These are phyloP conservation scores for Dipodomys stephensi DNA, from an alignment of 2,113 vertebrate species.

Conservation along the genomic window DNA sequence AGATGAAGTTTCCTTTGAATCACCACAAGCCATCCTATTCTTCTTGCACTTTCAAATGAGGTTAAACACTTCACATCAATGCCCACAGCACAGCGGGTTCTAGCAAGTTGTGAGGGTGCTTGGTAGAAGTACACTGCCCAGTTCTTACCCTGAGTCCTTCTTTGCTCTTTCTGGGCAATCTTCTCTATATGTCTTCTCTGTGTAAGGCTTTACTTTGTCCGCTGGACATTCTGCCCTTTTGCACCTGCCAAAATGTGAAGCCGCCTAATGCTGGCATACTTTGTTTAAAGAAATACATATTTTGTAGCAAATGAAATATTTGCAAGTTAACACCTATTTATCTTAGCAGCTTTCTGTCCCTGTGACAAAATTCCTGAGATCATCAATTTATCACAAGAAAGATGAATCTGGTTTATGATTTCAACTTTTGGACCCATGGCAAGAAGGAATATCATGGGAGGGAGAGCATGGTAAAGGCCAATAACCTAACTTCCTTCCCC, in stretches of 20 bases:
- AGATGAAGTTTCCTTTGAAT: neutral
- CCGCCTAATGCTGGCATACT: neutral
- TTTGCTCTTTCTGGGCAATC: neutral
- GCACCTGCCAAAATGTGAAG: neutral
- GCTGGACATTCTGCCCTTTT: neutral
- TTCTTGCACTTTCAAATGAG: neutral
- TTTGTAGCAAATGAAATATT: slow-evolving; percentile 47
- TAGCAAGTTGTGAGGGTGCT: neutral
- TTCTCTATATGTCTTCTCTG: neutral
- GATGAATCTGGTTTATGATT: neutral
- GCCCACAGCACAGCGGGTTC: neutral
- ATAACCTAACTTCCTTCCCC: neutral
- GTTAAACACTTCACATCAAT: neutral
- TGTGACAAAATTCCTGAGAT: neutral
- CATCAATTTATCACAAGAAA: neutral
- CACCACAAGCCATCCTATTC: neutral
- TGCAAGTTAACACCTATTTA: neutral
- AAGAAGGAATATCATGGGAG: neutral
- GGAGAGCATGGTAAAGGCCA: neutral
- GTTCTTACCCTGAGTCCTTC: neutral
- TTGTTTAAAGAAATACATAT: slow-evolving; percentile 30
- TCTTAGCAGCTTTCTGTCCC: neutral
- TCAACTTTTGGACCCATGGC: neutral
- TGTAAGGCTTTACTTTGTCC: neutral
- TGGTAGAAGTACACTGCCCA: neutral